These are phyloP conservation scores for Atrina japonica DNA, from an alignment of 2,888 invertebrate genomes.

Conservation along the genomic window DNA sequence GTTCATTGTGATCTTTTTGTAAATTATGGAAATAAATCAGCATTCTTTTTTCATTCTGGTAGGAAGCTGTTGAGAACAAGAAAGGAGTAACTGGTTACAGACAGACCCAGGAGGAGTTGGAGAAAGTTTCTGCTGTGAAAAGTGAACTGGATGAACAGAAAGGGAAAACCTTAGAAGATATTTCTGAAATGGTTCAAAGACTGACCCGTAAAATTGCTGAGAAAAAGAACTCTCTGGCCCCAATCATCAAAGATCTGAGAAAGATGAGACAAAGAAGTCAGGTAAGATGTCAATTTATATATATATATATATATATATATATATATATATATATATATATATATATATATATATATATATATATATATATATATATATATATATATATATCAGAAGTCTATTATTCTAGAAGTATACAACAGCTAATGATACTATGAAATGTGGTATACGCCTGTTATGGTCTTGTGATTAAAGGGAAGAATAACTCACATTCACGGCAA, in stretches of 20 bases:
- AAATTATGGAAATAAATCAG: background rate
- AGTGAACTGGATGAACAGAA: conserved; percentile 82
- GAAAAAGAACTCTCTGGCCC: conserved; percentile 85
- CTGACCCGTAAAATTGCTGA: conserved; percentile 84
- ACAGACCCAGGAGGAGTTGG: conserved; percentile 83
- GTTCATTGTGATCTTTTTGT: background rate
- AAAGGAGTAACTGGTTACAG: conserved; percentile 82
- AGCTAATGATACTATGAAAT: too few species aligned
- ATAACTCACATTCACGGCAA: too few species aligned
- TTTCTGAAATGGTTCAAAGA: conserved; percentile 82
- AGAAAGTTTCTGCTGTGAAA: conserved; percentile 83
- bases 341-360: too few species aligned
- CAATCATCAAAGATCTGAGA: conserved; percentile 84
- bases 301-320: too few species aligned
- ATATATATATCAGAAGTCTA: too few species aligned
- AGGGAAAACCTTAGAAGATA: conserved; percentile 83
- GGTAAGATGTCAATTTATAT: too few species aligned
- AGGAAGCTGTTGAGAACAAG: conserved; percentile 75
- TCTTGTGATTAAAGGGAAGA: too few species aligned
- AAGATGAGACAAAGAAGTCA: conserved; percentile 85
- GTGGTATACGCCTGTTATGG: too few species aligned
- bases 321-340: too few species aligned
- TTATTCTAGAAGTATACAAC: too few species aligned
- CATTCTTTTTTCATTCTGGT: conserved; percentile 27
- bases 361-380: too few species aligned